A percentile compares a stretch with the other conserved stretches of the same genome.
Conservation (phyloP, 1,140 invertebrate species). For the Whitmania pigra region DNA sequence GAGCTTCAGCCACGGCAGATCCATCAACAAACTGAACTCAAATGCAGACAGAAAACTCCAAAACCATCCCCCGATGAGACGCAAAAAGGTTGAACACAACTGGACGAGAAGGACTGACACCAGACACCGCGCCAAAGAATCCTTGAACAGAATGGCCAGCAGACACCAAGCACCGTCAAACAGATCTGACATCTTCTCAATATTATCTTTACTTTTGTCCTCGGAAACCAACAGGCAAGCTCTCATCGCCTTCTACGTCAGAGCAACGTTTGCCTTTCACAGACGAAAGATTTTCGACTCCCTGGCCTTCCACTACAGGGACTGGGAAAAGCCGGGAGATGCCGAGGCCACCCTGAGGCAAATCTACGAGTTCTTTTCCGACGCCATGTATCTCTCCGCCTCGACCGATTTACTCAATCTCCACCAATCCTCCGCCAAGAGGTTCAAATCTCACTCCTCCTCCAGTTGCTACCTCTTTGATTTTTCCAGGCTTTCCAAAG, state of each 20-base stretch:
- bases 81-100: too few species aligned
- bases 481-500: not conserved
- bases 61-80: too few species aligned
- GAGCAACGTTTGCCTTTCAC: not conserved
- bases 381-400: conserved; percentile 1
- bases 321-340: not conserved
- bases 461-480: not conserved
- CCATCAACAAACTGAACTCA: too few species aligned
- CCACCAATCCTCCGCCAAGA: not conserved
- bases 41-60: too few species aligned
- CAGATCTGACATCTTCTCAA: not conserved
- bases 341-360: not conserved
- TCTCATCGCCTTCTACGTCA: not conserved
- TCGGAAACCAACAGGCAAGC: not conserved
- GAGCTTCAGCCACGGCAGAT: not conserved
- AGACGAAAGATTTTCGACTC: conserved; percentile 9
- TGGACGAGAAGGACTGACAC: too few species aligned
- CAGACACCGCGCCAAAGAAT: too few species aligned
- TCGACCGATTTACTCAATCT: not conserved
- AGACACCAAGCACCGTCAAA: not conserved
- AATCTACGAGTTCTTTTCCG: not conserved
- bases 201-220: not conserved
- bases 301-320: conserved; percentile 9
- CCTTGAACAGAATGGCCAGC: too few species aligned
- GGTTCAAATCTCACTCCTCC: not conserved